These are phyloP conservation scores for Drosophila kohkoa DNA, from an alignment of 1,140 invertebrate species.

Conservation along the genomic window DNA sequence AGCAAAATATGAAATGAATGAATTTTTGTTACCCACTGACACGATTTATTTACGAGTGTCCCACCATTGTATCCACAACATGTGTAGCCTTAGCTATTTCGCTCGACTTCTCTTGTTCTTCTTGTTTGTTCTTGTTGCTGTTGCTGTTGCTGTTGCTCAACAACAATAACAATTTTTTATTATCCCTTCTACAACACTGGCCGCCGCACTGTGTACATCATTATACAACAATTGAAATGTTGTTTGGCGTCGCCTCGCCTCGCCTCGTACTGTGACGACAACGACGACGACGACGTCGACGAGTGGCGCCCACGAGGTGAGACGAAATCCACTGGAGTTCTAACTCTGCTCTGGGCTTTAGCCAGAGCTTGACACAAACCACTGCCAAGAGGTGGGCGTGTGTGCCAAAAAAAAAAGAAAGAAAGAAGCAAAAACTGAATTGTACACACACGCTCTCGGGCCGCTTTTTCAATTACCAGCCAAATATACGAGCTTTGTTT, in stretches of 20 bases:
- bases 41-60: constrained; percentile 83
- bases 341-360: constrained; percentile 24
- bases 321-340: constrained; percentile 38
- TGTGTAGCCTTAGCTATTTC: constrained; percentile 49
- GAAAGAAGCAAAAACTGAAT: constrained; percentile 37
- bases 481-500: constrained; percentile 67
- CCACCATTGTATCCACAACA: constrained; percentile 59
- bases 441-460: constrained; percentile 28
- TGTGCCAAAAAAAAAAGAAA: constrained; percentile 54
- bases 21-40: constrained; percentile 83
- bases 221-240: constrained; percentile 82
- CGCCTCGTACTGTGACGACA: constrained; percentile 31
- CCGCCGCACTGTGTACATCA: constrained; percentile 74
- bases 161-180: constrained; percentile 81
- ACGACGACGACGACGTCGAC: constrained; percentile 27
- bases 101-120: constrained; percentile 15
- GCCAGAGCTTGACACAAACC: constrained; percentile 48
- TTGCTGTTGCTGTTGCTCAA: constrained; percentile 37
- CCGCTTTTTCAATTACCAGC: constrained; percentile 76
- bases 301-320: constrained; percentile 40
- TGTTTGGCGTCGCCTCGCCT: constrained; percentile 74
- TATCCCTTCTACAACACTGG: constrained; percentile 60
- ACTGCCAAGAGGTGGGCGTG: constrained; percentile 55
- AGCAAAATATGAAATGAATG: constrained; percentile 80
- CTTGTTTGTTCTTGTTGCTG: constrained; percentile 19